Evolutionary conservation across 2,888 invertebrate species (phyloP).

Genomic region (Diachrysia chrysitis): DNA sequence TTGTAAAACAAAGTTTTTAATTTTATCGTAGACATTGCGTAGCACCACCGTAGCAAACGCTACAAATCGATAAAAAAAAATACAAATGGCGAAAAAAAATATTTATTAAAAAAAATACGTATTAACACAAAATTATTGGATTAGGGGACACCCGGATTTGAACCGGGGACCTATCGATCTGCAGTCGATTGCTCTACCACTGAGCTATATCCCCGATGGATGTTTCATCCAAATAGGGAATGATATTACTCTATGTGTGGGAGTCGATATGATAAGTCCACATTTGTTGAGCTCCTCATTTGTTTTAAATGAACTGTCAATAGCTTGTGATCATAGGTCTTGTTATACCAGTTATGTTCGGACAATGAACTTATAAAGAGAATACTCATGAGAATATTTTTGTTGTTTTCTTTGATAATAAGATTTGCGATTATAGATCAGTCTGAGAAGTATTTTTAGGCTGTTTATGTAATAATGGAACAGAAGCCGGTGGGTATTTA

Average conservation of each 20-base stretch:
- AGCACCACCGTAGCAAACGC: slow-evolving; percentile 19
- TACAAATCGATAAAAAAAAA: background rate
- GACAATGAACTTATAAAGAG: slow-evolving; percentile 22
- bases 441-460: background rate
- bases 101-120: background rate
- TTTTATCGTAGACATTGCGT: slow-evolving; percentile 14
- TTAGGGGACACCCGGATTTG: slow-evolving; percentile 87
- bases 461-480: too few species aligned
- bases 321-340: slow-evolving; percentile 21
- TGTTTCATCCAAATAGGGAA: background rate
- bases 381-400: slow-evolving; percentile 9
- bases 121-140: background rate
- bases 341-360: slow-evolving; percentile 27
- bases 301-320: slow-evolving; percentile 17
- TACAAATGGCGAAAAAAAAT: background rate
- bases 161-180: slow-evolving; percentile 88
- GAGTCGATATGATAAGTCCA: slow-evolving; percentile 18
- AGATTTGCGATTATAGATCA: background rate
- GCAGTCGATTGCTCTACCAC: slow-evolving; percentile 88
- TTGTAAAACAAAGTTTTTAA: too few species aligned
- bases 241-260: slow-evolving; percentile 17
- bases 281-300: slow-evolving; percentile 10
- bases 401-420: slow-evolving; percentile 17
- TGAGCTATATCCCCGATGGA: slow-evolving; percentile 80
- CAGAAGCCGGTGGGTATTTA: too few species aligned